Conservation (phyloP, 1,140 invertebrate species). For the Drosophila asahinai region DNA sequence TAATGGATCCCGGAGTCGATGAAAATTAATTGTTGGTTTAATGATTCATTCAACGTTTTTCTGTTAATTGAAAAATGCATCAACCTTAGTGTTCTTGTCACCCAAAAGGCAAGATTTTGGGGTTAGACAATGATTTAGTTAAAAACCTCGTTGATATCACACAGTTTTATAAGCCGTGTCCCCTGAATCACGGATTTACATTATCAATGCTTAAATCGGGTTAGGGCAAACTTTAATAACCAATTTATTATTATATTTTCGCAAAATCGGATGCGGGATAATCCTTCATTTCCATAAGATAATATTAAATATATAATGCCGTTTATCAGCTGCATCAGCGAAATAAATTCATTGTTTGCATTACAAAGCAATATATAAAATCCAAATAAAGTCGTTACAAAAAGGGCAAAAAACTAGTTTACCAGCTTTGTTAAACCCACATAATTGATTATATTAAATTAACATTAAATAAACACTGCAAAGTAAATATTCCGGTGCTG, state of each 20-base stretch:
- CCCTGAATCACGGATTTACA: neutral
- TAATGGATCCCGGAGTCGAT: slow-evolving; percentile 39
- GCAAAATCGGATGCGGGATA: slow-evolving; percentile 1
- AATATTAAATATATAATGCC: slow-evolving; percentile 15
- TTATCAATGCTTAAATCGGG: neutral
- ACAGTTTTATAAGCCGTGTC: neutral
- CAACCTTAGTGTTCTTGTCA: slow-evolving; percentile 34
- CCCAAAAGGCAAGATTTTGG: neutral
- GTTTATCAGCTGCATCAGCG: slow-evolving; percentile 37
- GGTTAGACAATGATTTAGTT: neutral
- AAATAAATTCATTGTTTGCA: slow-evolving; percentile 57
- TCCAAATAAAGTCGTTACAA: slow-evolving; percentile 2
- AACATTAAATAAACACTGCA: slow-evolving; percentile 71
- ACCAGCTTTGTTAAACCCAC: slow-evolving; percentile 15
- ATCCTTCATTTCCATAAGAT: slow-evolving; percentile 14
- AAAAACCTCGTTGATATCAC: too few species aligned
- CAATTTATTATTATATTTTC: slow-evolving; percentile 5
- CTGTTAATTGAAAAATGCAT: slow-evolving; percentile 60
- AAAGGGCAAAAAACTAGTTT: slow-evolving; percentile 9
- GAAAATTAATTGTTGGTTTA: slow-evolving; percentile 76
- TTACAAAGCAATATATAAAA: slow-evolving; percentile 11
- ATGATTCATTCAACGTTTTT: slow-evolving; percentile 59
- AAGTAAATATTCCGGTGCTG: slow-evolving; percentile 50
- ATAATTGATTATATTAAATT: slow-evolving; percentile 74
- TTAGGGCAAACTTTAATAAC: slow-evolving; percentile 16